These are phyloP conservation scores for Gouania willdenowi DNA, from an alignment of 2,797 vertebrate genomes.

Conservation along the genomic window DNA sequence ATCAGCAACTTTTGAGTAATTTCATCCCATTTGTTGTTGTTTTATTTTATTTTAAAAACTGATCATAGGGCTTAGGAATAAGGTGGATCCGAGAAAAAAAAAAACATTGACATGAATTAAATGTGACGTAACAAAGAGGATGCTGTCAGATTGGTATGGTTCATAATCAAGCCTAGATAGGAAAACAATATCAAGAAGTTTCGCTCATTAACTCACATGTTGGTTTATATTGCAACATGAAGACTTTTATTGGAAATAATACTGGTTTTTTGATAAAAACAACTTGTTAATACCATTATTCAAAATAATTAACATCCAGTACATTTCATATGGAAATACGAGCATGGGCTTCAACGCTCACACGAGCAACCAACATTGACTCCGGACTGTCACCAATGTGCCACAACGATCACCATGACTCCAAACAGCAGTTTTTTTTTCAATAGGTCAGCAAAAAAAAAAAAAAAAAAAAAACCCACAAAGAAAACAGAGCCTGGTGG, in stretches of 20 bases:
- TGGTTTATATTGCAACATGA: slow-evolving; percentile 66
- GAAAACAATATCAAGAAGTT: no score
- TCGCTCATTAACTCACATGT: no score
- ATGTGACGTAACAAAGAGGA: no score
- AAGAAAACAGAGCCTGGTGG: slow-evolving; percentile 38
- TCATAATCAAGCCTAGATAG: no score
- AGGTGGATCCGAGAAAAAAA: no score
- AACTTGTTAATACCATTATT: slow-evolving; percentile 69
- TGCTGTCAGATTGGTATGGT: background rate
- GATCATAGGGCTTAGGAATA: no score
- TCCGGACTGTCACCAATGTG: slow-evolving; percentile 68
- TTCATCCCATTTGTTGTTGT: no score
- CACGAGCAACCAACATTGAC: slow-evolving; percentile 60
- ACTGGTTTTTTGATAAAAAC: slow-evolving; percentile 63
- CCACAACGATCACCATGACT: slow-evolving; percentile 62
- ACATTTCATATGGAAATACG: slow-evolving; percentile 71
- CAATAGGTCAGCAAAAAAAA: slow-evolving; percentile 55
- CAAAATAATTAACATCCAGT: slow-evolving; percentile 69
- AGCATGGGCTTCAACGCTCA: slow-evolving; percentile 58
- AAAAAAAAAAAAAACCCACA: no score
- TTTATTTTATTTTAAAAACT: no score
- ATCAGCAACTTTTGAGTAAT: no score
- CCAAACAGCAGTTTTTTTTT: slow-evolving; percentile 49
- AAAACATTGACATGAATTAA: no score
- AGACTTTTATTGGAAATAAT: slow-evolving; percentile 76